These are phyloP conservation scores for Drosophila glabriapex DNA, from an alignment of 2,888 invertebrate species.

Conservation along the genomic window DNA sequence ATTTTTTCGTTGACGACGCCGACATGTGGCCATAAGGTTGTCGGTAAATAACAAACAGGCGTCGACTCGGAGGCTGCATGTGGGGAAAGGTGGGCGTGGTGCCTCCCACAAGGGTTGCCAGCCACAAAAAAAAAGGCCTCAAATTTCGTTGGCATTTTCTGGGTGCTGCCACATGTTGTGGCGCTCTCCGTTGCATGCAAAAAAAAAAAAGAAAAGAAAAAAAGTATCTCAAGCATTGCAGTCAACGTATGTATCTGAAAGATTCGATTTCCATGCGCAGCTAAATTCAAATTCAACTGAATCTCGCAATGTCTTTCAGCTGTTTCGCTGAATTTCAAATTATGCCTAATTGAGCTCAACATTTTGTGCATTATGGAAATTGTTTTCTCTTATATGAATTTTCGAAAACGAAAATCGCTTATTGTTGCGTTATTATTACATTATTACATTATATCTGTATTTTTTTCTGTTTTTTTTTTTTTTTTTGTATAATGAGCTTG, in stretches of 20 bases:
- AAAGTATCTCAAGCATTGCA: slow-evolving; percentile 46
- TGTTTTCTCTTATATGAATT: slow-evolving; percentile 20
- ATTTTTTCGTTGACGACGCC: slow-evolving; percentile 61
- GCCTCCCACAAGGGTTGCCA: slow-evolving; percentile 35
- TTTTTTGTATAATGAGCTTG: neutral
- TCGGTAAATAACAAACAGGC: slow-evolving; percentile 83
- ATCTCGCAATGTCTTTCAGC: slow-evolving; percentile 42
- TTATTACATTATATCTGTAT: neutral
- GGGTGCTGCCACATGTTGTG: slow-evolving; percentile 12
- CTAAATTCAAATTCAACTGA: slow-evolving; percentile 17
- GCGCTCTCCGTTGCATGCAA: slow-evolving; percentile 19
- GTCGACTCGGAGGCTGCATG: slow-evolving; percentile 22
- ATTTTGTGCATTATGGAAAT: slow-evolving; percentile 50
- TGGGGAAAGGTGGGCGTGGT: slow-evolving; percentile 10
- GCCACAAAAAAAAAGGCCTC: slow-evolving; percentile 21
- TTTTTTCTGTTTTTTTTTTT: accelerated
- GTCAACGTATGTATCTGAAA: slow-evolving; percentile 19
- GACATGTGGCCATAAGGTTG: slow-evolving; percentile 81
- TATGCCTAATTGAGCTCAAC: slow-evolving; percentile 34
- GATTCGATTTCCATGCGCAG: slow-evolving; percentile 42
- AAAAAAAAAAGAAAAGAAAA: slow-evolving; percentile 9
- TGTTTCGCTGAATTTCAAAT: slow-evolving; percentile 29
- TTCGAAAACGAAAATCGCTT: slow-evolving; percentile 3
- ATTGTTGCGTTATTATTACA: slow-evolving; percentile 6
- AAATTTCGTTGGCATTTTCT: slow-evolving; percentile 32